These are phyloP conservation scores for Neoscelio sp. DNA, from an alignment of 2,888 invertebrate genomes.

Conservation along the genomic window DNA sequence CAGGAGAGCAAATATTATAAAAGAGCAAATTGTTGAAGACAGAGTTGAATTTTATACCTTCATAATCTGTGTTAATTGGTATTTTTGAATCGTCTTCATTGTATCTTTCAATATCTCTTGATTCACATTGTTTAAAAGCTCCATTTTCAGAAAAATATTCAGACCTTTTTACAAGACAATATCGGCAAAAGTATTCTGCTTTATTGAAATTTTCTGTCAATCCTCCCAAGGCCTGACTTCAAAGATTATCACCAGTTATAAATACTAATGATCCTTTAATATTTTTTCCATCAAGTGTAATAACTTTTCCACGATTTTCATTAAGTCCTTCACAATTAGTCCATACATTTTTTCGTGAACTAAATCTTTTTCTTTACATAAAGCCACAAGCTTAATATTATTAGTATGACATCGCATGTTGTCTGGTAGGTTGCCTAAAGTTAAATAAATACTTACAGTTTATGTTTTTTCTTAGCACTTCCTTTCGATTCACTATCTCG, in stretches of 20 bases:
- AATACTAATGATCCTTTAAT: constrained; percentile 69
- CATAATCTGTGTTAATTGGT: not conserved
- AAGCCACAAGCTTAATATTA: constrained; percentile 72
- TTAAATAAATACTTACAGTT: constrained; percentile 74
- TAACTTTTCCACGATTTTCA: constrained; percentile 69
- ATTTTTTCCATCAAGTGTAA: constrained; percentile 57
- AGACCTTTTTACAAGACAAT: constrained; percentile 18
- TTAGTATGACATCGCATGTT: constrained; percentile 69
- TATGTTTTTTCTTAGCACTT: constrained; percentile 71
- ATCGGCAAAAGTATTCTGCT: constrained; percentile 38
- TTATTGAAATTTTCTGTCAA: constrained; percentile 72
- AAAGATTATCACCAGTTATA: constrained; percentile 59
- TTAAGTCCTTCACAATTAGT: constrained; percentile 69
- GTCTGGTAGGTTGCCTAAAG: constrained; percentile 69
- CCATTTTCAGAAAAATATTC: not conserved
- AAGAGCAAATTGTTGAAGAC: constrained; percentile 54
- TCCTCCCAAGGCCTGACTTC: constrained; percentile 73
- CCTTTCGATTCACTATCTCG: constrained; percentile 74
- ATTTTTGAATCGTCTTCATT: not conserved
- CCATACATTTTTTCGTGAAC: constrained; percentile 67
- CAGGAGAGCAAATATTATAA: constrained; percentile 61
- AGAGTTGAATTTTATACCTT: constrained; percentile 66
- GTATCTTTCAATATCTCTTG: constrained; percentile 4
- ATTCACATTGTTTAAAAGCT: not conserved
- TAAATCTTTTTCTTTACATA: constrained; percentile 72